Conservation (phyloP, 2,797 vertebrate genomes). For the Hydrocynus forskahlii region DNA sequence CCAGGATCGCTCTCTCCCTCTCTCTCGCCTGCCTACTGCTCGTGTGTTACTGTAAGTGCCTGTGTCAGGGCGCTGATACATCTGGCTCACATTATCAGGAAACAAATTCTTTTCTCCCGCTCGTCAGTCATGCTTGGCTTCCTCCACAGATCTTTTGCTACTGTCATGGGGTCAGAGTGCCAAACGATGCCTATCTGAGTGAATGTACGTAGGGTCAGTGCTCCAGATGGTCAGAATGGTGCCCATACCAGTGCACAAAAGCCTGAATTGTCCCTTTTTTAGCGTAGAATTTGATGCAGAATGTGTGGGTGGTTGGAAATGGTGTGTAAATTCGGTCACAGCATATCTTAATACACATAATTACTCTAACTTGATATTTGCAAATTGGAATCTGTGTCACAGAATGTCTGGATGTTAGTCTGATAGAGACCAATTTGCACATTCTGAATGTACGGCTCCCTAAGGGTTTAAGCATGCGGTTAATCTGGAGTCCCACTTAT, state of each 20-base stretch:
- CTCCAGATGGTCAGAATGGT: background rate
- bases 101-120: slow-evolving; percentile 49
- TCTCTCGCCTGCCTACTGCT: slow-evolving; percentile 68
- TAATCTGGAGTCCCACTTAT: background rate
- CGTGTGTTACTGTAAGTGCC: slow-evolving; percentile 68
- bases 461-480: background rate
- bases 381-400: background rate
- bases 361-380: slow-evolving; percentile 1
- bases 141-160: slow-evolving; percentile 41
- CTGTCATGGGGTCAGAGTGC: background rate
- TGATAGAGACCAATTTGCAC: background rate
- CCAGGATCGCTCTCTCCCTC: slow-evolving; percentile 60
- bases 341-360: background rate
- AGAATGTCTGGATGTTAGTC: background rate
- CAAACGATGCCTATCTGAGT: background rate
- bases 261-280: background rate
- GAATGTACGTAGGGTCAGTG: background rate
- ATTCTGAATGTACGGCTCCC: background rate
- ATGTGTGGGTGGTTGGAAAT: background rate
- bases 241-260: background rate
- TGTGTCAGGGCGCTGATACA: slow-evolving; percentile 67
- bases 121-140: slow-evolving; percentile 41
- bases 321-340: background rate
- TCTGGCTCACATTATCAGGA: slow-evolving; percentile 62
- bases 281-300: background rate